Evolutionary conservation across 1,140 invertebrate genomes (phyloP).

Genomic region (Drosophila bipectinata): DNA sequence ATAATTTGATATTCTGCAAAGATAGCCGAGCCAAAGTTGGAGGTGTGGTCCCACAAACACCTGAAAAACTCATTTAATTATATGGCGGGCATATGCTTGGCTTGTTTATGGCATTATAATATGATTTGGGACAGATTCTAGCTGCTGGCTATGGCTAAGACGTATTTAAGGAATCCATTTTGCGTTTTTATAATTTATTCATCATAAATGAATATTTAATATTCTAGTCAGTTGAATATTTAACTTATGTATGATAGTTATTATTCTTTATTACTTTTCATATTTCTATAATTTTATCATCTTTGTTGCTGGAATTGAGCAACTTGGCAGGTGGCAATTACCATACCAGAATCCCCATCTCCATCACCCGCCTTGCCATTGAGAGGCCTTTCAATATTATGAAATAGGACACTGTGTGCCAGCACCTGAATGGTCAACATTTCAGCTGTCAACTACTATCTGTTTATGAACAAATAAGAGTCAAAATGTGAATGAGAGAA

Average conservation of each 20-base stretch:
- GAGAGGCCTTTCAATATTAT: conserved; percentile 77
- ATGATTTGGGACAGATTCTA: conserved; percentile 47
- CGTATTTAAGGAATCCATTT: conserved; percentile 5
- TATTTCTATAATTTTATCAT: background rate
- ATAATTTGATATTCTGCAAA: conserved; percentile 36
- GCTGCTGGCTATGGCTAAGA: conserved; percentile 44
- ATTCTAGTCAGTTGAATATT: background rate
- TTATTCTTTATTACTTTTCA: background rate
- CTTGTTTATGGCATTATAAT: conserved; percentile 58
- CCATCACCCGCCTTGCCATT: conserved; percentile 49
- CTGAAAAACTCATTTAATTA: conserved; percentile 63
- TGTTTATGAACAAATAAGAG: conserved; percentile 33
- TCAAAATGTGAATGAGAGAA: conserved; percentile 39
- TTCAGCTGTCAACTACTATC: conserved; percentile 73
- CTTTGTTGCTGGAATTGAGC: conserved; percentile 46
- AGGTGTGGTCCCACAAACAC: conserved; percentile 36
- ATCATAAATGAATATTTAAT: conserved; percentile 22
- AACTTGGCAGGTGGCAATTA: conserved; percentile 71
- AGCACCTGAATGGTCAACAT: conserved; percentile 57
- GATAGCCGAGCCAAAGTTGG: conserved; percentile 39
- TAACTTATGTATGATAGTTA: background rate
- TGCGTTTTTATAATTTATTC: conserved; percentile 15
- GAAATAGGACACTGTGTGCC: conserved; percentile 53
- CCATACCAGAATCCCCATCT: conserved; percentile 49
- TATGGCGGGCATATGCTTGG: conserved; percentile 50